Base-by-base conservation (phyloP, 2,888 invertebrate genomes). In the Capitulum mitella region DNA sequence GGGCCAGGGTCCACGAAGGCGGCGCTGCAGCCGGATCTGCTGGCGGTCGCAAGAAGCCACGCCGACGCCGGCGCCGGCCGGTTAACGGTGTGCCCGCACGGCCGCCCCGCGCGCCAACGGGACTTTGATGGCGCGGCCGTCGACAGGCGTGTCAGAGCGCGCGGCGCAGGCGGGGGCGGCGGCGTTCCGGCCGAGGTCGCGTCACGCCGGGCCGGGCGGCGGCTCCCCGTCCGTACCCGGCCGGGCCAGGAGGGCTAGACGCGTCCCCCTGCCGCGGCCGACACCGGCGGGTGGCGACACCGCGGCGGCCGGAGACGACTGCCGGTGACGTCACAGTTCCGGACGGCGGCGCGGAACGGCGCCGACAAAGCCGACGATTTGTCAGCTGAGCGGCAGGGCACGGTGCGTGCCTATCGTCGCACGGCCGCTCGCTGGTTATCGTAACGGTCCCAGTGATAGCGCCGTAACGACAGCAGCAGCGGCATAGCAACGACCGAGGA, bases 101-200 rank as follows among this genome's bases (percentile, higher is more conserved):
- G 58, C 29, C 58, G 58, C 6, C 58, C 58, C 54, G 22, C 61
- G 61, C 61, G 14, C 34, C 40, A 70, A 70, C 70, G 70, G 70
- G 70, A 70, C 70, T 70, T 64, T 26, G 70, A 70, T 8, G 70
- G 10, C 34, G 34, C 43, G 43, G n/a, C 29, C 29, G 58, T 34
- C 64, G 12, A 34, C 64, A 6, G 64, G 64, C 34, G 34, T 19
- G 64, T 34, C 64, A 5, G 22, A 5, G 19, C 51, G 22, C 51
- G 64, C 64, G 34, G 34, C 19, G 5, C 64, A 19, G 32, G 14
- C 34, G 19, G 64, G 34, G 64, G 34, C 64, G 64, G 34, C 64
- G 3, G 34, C 32, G 19, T 14, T 5, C 19, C 5, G 64, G 34
- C 51, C 19, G 5, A 16, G 43, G 43, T 1, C 6, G 58, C 51